Base-by-base conservation (phyloP, 1,140 invertebrate genomes). In the Polypedilum pembai region DNA sequence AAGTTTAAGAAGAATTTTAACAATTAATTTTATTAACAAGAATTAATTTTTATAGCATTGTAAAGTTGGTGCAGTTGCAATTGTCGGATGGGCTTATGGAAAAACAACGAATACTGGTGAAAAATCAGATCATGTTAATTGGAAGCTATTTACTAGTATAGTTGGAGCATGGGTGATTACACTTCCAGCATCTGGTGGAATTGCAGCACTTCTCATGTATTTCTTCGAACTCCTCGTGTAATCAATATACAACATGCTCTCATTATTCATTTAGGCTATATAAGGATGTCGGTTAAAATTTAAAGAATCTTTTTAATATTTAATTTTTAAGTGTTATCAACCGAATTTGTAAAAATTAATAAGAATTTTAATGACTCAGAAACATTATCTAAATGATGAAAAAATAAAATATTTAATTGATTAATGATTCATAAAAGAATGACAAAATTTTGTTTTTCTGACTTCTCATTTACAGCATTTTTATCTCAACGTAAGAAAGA, bases 121-220 rank as follows among this genome's bases (percentile, higher is more conserved):
- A 15, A 56, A 56, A 56, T 4, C 12, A 81, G 89, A 83, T 86
- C 89, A 83, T 33, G 95, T 98, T 18, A 94, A 98, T 80, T 98
- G 95, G 95, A 91, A 88, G 82, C 84, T 96, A 40, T 97, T 92
- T 82, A 90, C 95, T 77, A 98, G 98, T 81, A 99, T 99, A 78
- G 91, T 95, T 69, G 92, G 94, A 76, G 96, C 96, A 17, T 99
- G 98, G 98, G 84, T 98, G 74, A 90, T 98, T 73, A 99, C 98
- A 0, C 90, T 99, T 40, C 98, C 98, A 8, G 88, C 95, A 3
- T 92, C 96, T 10, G 95, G 90, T 12, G 45, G 12, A 1, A 56
- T 56, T 12, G 7, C 45, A 1, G 45, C 45, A 56, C 4, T 56
- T n/a, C n/a, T 12, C 3, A 56, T 56, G 45, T 56, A 4, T 4